Conservation (phyloP, 2,888 invertebrate species). For the Synanthedon vespiformis region DNA sequence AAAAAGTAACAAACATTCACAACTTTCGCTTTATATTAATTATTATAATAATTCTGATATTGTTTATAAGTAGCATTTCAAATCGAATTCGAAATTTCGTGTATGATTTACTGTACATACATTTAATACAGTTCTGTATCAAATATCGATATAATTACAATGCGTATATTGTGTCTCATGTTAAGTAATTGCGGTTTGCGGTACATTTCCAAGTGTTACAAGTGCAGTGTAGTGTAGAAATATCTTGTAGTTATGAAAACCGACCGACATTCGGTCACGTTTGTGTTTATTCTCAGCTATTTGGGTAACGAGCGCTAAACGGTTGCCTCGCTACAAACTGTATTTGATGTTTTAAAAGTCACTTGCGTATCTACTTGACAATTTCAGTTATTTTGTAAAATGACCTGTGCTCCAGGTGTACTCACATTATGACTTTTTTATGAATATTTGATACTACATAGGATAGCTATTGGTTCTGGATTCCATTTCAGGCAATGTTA, state of each 20-base stretch:
- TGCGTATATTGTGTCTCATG: not conserved
- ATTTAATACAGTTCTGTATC: too few species aligned
- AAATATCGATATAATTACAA: not conserved
- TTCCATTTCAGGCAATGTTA: too few species aligned
- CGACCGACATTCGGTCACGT: constrained; percentile 41
- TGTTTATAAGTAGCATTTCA: too few species aligned
- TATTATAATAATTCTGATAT: too few species aligned
- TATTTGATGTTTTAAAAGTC: not conserved
- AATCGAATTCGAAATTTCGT: too few species aligned
- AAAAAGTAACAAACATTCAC: too few species aligned
- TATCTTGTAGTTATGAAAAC: constrained; percentile 52
- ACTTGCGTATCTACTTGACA: not conserved
- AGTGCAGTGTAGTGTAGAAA: constrained; percentile 44
- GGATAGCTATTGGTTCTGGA: too few species aligned
- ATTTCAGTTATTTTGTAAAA: not conserved
- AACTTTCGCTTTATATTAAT: too few species aligned
- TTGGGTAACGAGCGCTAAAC: constrained; percentile 18
- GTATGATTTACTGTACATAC: too few species aligned
- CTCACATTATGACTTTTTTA: not conserved
- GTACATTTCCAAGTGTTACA: constrained; percentile 10
- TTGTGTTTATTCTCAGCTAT: constrained; percentile 24
- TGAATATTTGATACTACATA: too few species aligned
- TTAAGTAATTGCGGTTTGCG: constrained; percentile 24
- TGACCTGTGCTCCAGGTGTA: not conserved
- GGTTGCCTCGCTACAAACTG: not conserved